Conservation (phyloP, 1,140 invertebrate genomes). For the Apis florea region DNA sequence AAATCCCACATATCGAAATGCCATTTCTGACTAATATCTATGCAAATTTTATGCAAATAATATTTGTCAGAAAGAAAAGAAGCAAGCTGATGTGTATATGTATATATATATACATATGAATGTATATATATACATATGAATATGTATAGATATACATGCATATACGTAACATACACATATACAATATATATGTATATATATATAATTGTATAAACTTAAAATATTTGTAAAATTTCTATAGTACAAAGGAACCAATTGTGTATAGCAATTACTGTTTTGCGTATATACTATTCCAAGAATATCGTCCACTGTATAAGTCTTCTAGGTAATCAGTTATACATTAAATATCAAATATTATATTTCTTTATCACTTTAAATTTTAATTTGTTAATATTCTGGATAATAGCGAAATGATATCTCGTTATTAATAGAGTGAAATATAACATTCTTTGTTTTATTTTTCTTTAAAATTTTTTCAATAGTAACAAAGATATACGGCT, state of each 20-base stretch:
- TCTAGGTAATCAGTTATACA: conserved; percentile 44
- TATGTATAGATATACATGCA: conserved; percentile 10
- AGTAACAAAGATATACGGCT: not conserved
- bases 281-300: conserved; percentile 34
- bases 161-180: not conserved
- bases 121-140: not conserved
- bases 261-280: conserved; percentile 44
- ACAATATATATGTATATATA: conserved; percentile 6
- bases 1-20: not conserved
- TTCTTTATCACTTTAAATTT: conserved; percentile 23
- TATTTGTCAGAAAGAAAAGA: conserved; percentile 14
- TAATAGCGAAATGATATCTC: not conserved
- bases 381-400: not conserved
- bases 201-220: conserved; percentile 11
- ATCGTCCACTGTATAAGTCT: conserved; percentile 39
- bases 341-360: conserved; percentile 47
- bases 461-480: conserved; percentile 17
- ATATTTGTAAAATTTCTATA: conserved; percentile 55
- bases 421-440: conserved; percentile 26
- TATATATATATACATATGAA: not conserved
- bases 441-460: conserved; percentile 20
- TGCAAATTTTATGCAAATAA: conserved; percentile 15
- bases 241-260: conserved; percentile 52
- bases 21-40: conserved; percentile 6
- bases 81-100: not conserved